Evolutionary conservation across 2,888 invertebrate genomes (phyloP).

Genomic region (Ernsta delagoae): DNA sequence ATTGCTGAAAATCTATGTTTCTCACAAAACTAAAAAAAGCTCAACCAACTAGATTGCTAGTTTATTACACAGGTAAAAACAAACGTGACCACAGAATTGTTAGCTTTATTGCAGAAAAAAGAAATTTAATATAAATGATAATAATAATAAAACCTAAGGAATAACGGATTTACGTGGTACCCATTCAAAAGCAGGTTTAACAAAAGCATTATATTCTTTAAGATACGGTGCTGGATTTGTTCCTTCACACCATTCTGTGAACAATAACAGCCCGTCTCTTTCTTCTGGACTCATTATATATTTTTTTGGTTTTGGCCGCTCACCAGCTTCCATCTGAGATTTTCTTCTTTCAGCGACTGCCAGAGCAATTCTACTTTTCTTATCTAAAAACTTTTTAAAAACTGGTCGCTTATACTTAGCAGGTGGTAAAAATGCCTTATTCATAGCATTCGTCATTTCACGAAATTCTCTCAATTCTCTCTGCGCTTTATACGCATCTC

Average conservation of each 20-base stretch:
- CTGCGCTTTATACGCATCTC: constrained; percentile 70
- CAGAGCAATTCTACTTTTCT: constrained; percentile 61
- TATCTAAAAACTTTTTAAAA: constrained; percentile 64
- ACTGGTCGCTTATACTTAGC: constrained; percentile 60
- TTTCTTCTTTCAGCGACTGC: constrained; percentile 58
- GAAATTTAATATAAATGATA: background rate
- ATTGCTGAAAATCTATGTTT: no score
- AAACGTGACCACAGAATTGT: no score
- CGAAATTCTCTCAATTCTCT: constrained; percentile 71
- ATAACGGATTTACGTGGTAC: constrained; percentile 50
- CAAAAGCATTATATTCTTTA: constrained; percentile 63
- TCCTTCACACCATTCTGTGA: constrained; percentile 79
- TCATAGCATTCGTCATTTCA: constrained; percentile 77
- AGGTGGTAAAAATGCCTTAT: constrained; percentile 74
- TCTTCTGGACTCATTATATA: constrained; percentile 68
- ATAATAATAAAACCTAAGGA: constrained; percentile 37
- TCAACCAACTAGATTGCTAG: no score
- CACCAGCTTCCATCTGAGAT: constrained; percentile 48
- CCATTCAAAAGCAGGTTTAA: constrained; percentile 65
- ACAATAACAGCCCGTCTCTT: constrained; percentile 63
- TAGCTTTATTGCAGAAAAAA: no score
- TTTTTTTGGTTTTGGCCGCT: constrained; percentile 52
- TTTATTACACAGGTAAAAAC: no score
- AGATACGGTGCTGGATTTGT: constrained; percentile 67
- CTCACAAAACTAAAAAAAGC: no score